Percentiles rank a stretch among this genome's conserved stretches.
Conservation (phyloP, 2,888 invertebrate species). For the Thecocarcelia acutangulata region DNA sequence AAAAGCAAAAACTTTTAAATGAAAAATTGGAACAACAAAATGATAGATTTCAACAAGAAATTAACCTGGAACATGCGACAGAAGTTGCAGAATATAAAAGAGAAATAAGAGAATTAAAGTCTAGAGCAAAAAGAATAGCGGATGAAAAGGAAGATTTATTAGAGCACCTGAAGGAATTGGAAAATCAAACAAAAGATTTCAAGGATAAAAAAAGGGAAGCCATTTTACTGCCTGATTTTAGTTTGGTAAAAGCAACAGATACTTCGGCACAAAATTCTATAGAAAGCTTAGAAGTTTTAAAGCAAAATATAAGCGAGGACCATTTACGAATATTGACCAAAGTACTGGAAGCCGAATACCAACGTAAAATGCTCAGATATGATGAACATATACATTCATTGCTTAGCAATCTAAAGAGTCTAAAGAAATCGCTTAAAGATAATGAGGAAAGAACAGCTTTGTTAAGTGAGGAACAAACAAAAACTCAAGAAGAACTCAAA, state of each 20-base stretch:
- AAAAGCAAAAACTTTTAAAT: slow-evolving; percentile 53
- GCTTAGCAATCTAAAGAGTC: slow-evolving; percentile 71
- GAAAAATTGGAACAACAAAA: slow-evolving; percentile 59
- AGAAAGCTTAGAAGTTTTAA: slow-evolving; percentile 2
- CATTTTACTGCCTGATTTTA: slow-evolving; percentile 61
- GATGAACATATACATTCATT: slow-evolving; percentile 74
- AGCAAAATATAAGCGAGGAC: slow-evolving; percentile 52
- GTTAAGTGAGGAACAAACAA: slow-evolving; percentile 67
- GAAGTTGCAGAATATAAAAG: slow-evolving; percentile 64
- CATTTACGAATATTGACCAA: slow-evolving; percentile 73
- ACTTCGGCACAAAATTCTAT: neutral
- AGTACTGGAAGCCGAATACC: slow-evolving; percentile 74
- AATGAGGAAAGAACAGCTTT: slow-evolving; percentile 70
- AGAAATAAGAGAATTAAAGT: slow-evolving; percentile 70
- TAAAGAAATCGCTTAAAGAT: slow-evolving; percentile 71
- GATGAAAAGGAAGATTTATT: slow-evolving; percentile 56
- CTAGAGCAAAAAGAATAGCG: slow-evolving; percentile 71
- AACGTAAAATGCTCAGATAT: slow-evolving; percentile 74
- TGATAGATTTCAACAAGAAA: slow-evolving; percentile 34
- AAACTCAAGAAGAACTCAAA: slow-evolving; percentile 67
- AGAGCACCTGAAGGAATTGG: slow-evolving; percentile 53
- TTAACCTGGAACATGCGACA: slow-evolving; percentile 53
- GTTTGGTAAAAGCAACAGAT: neutral
- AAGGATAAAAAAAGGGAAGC: slow-evolving; percentile 66
- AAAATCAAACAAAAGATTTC: slow-evolving; percentile 56